Evolutionary conservation across 2,888 invertebrate genomes (phyloP), one percentile per base, ranked within the genome.

Genomic region (Leptothorax acervorum): DNA sequence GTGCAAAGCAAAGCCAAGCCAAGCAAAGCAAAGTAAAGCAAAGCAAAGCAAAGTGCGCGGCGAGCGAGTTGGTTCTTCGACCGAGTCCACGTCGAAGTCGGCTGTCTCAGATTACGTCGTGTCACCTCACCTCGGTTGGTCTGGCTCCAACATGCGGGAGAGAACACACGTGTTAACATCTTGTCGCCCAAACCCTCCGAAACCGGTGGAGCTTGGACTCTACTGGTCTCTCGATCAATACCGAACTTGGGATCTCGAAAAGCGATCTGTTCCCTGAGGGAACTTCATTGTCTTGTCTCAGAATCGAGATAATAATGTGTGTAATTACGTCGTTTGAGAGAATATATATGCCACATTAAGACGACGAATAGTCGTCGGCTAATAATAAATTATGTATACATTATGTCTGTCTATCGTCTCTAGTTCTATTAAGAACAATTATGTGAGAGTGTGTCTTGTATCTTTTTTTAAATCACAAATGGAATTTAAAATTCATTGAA

Each of bases 81-180:
- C 73, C 71, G 60, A 81, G 76, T 82, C 85, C 70, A 62, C 84
- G 85, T 88, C 90, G 87, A 88, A 92, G 91, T 92, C 89, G 90
- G 92, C 92, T 92, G 92, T 93, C 94, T 94, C 94, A 91, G 92
- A 93, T 94, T 94, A 94, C 94, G 94, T 92, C 92, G 92, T 93
- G 93, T 94, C 94, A 93, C 93, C 92, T 93, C 91, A 83, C 78
- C 87, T 88, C 85, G 90, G 87, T 87, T 88, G 86, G 88, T 65
- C 87, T 89, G 88, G 88, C 88, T 88, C 92, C 82, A 89, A 87
- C 88, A 87, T 87, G 85, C 87, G 86, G 85, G 82, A 85, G 85
- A 87, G 88, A 91, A 92, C 93, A 93, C 92, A 90, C 92, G 91
- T 94, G 94, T 94, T 94, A 94, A 94, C 94, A 94, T 92, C 92